Evolutionary conservation across 2,113 vertebrate genomes (phyloP).

Genomic region (Oxygymnocypris stewartii): DNA sequence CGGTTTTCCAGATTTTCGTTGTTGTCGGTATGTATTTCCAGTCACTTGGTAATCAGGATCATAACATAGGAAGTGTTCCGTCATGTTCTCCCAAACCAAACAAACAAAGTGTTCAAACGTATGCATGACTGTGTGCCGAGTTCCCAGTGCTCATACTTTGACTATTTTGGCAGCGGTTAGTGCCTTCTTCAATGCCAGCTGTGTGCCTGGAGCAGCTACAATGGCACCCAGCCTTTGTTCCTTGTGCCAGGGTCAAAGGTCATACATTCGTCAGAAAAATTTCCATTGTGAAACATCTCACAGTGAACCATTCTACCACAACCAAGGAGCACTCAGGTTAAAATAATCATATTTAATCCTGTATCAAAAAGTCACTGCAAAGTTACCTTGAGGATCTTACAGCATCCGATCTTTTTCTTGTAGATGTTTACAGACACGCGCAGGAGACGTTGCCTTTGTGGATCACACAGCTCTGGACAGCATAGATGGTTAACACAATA

Average conservation of each 20-base stretch:
- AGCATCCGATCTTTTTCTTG: slow-evolving; percentile 1
- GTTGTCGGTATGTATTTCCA: background rate
- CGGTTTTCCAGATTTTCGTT: background rate
- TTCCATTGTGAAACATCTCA: slow-evolving; percentile 85
- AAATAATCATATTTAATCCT: background rate
- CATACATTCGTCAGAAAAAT: slow-evolving; percentile 82
- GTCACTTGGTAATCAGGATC: background rate
- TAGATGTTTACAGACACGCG: slow-evolving; percentile 81
- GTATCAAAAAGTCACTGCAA: background rate
- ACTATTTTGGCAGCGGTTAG: slow-evolving; percentile 72
- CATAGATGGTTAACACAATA: slow-evolving; percentile 73
- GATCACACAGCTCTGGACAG: slow-evolving; percentile 81
- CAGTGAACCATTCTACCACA: slow-evolving; percentile 84
- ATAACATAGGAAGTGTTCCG: background rate
- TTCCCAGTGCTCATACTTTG: slow-evolving; percentile 38
- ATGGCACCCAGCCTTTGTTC: slow-evolving; percentile 76
- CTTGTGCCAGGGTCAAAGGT: slow-evolving; percentile 84
- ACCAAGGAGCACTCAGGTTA: slow-evolving; percentile 87
- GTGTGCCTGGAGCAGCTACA: slow-evolving; percentile 81
- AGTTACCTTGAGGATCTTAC: slow-evolving; percentile 18
- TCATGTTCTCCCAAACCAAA: background rate
- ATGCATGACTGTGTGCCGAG: background rate
- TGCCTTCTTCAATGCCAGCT: slow-evolving; percentile 83
- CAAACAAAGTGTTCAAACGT: background rate
- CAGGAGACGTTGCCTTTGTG: slow-evolving; percentile 86